Percentiles rank a stretch among this genome's conserved stretches.
phyloP scores from a whole-genome alignment of 2,113 vertebrate species.

The Oostethus manadensis region DNA sequence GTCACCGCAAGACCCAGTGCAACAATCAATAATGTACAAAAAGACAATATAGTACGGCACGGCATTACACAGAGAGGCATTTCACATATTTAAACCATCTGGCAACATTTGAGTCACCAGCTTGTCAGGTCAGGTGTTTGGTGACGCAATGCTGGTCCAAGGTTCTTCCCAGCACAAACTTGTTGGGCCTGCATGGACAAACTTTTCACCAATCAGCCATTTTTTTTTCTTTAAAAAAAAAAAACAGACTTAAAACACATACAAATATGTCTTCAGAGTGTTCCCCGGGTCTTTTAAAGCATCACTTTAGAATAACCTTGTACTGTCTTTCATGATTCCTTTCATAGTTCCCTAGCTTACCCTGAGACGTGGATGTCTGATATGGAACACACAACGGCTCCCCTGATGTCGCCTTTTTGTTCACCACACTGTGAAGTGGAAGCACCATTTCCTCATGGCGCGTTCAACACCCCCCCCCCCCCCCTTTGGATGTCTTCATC shows the following conservation, averaged over 20 bases:
- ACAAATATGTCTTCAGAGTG: constrained; percentile 51
- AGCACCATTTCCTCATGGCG: constrained; percentile 26
- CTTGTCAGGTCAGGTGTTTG: too few relatives aligned
- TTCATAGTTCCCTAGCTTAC: constrained; percentile 40
- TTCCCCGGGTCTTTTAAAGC: constrained; percentile 44
- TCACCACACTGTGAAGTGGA: constrained; percentile 41
- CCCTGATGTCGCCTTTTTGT: constrained; percentile 43
- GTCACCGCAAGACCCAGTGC: too few relatives aligned
- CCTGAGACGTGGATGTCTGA: constrained; percentile 45
- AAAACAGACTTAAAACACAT: constrained; percentile 16
- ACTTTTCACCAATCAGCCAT: constrained; percentile 44
- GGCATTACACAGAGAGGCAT: too few relatives aligned
- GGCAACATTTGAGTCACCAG: too few relatives aligned
- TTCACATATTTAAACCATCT: too few relatives aligned
- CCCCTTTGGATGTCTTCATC: constrained; percentile 55
- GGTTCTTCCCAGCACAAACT: constrained; percentile 22
- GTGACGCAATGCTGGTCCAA: constrained; percentile 7
- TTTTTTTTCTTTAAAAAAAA: constrained; percentile 38
- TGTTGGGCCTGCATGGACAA: neutral
- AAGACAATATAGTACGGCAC: too few relatives aligned
- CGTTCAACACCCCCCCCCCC: constrained; percentile 16
- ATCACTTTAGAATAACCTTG: constrained; percentile 59
- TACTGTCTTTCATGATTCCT: constrained; percentile 59
- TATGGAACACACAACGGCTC: constrained; percentile 34
- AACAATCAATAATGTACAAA: too few relatives aligned